Evolutionary conservation across 2,113 vertebrate genomes (phyloP), one percentile per base, ranked within the genome.

Genomic region (Pterocles burchelli): DNA sequence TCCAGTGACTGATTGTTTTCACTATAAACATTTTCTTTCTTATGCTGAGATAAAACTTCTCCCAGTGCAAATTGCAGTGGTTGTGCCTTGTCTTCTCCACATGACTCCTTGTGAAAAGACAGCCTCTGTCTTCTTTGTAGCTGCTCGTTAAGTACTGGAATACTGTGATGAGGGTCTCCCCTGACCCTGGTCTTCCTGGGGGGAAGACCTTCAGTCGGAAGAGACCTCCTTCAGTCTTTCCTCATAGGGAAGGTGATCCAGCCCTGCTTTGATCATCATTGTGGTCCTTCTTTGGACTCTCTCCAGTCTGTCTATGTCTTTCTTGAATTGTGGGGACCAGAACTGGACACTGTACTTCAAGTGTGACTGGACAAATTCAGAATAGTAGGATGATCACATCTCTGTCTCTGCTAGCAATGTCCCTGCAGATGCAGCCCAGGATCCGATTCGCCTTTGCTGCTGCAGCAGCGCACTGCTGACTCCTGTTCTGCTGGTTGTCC

Each of bases 301-400:
- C 41, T 41, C 41, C 41, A 41, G 41, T 41, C 41, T 41, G 41
- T 41, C 41, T 13, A 41, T 41, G 41, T 41, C 41, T 41, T 41
- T 41, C 25, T 62, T 43, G 74, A n/a, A 9, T 26, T 24, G 2
- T 38, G 52, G 2, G 6, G 22, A n/a, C 28, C 21, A 52, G 48
- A 62, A 43, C 10, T 81, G 34, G 17, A 58, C n/a, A 58, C 16
- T 1, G 6, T 26, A 33, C 21, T 52, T 5, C 17, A 70, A 25
- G 22, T 34, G 6, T 29, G 14, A 5, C 15, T 1, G 2, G 48
- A 31, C 5, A 62, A 76, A 4, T 2, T 2, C 43, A 45, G 55
- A 57, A 31, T 13, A 55, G 13, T 55, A 20, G 3, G 18, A 4
- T 2, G 4, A 55, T 62, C 24, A 8, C 19, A 5, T 16, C 26